phyloP scores from a whole-genome alignment of 2,888 invertebrate species.

The Priocnemis perturbator region DNA sequence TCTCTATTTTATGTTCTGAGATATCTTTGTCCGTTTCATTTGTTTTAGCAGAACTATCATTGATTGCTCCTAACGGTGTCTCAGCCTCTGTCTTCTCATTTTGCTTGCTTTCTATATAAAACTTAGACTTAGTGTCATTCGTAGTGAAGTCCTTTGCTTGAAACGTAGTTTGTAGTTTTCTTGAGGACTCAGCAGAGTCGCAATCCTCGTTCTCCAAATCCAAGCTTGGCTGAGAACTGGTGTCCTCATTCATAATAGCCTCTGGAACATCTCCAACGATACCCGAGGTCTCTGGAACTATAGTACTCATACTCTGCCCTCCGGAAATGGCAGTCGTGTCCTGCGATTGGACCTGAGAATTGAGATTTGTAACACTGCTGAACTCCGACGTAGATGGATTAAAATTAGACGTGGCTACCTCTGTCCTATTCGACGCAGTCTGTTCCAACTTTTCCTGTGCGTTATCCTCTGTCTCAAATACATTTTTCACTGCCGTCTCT shows the following conservation, averaged over 20 bases:
- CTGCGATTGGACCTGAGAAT: constrained; percentile 45
- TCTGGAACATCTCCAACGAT: constrained; percentile 66
- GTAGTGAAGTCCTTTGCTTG: constrained; percentile 68
- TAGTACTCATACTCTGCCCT: constrained; percentile 46
- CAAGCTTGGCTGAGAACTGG: constrained; percentile 71
- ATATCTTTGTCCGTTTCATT: too few species aligned
- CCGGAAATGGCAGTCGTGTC: constrained; percentile 32
- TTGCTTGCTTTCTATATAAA: constrained; percentile 41
- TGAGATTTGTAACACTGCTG: constrained; percentile 42
- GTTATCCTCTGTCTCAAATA: constrained; percentile 41
- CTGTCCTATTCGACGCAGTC: constrained; percentile 77
- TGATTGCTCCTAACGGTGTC: constrained; percentile 6
- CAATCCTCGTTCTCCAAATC: constrained; percentile 66
- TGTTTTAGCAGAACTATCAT: constrained; percentile 12
- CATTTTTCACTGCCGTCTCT: constrained; percentile 52
- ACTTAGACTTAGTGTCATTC: constrained; percentile 51
- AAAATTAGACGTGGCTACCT: constrained; percentile 74
- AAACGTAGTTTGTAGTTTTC: constrained; percentile 71
- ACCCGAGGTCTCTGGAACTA: constrained; percentile 40
- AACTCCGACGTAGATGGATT: constrained; percentile 58
- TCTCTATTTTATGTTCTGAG: constrained; percentile 20
- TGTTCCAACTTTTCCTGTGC: constrained; percentile 75
- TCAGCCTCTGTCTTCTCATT: constrained; percentile 36
- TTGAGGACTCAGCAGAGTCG: constrained; percentile 51
- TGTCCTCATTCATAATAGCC: constrained; percentile 72